phyloP scores from a whole-genome alignment of 2,797 vertebrate species.

The Danio tinwini region DNA sequence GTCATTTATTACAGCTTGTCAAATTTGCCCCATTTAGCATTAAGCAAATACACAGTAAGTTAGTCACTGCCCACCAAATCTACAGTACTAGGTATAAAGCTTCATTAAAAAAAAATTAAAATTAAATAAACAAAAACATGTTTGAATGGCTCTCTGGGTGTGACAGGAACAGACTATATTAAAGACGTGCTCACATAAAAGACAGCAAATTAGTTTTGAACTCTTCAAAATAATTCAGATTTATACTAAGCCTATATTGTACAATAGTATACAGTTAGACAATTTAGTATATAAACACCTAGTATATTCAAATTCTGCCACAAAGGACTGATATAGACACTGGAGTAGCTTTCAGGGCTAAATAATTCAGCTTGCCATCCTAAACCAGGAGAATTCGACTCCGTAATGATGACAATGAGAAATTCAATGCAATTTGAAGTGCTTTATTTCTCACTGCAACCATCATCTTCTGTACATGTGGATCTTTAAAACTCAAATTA shows the following conservation, averaged over 20 bases:
- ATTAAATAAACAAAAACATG: no score
- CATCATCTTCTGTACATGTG: constrained; percentile 27
- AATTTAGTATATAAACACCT: background rate
- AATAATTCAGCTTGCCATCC: constrained; percentile 53
- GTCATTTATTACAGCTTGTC: no score
- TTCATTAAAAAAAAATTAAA: background rate
- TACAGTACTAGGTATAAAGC: background rate
- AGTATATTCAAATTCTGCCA: background rate
- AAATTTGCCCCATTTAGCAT: no score
- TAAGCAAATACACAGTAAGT: no score
- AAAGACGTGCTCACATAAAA: background rate
- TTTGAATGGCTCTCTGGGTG: background rate
- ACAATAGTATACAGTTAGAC: background rate
- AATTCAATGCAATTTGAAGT: constrained; percentile 33
- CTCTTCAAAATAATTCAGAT: background rate
- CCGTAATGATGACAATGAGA: constrained; percentile 35
- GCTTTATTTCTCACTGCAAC: background rate
- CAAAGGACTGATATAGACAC: constrained; percentile 55
- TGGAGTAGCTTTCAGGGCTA: constrained; percentile 5
- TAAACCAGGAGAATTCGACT: constrained; percentile 37
- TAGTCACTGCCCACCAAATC: no score
- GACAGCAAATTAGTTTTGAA: background rate
- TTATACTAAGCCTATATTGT: background rate
- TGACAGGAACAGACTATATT: background rate
- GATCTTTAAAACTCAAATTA: background rate